Conservation (phyloP, 2,888 invertebrate species). For the Teleiodes luculella region DNA sequence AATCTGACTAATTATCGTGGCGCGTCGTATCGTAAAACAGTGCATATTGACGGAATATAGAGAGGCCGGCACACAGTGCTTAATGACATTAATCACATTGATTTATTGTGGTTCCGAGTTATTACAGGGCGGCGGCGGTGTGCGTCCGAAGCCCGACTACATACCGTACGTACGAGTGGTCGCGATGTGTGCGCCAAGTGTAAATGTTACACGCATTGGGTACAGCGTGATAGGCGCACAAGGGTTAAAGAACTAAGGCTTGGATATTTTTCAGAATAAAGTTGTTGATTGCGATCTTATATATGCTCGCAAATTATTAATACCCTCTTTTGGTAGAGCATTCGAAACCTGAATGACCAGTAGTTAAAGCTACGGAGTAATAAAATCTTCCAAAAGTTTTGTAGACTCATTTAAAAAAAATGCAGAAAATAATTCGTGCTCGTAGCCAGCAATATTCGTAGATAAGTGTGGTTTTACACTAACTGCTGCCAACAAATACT, state of each 20-base stretch:
- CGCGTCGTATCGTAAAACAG: conserved; percentile 77
- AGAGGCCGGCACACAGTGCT: conserved; percentile 79
- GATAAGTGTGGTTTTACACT: no score
- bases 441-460: background rate
- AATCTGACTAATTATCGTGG: conserved; percentile 78
- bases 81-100: conserved; percentile 80
- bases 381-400: no score
- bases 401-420: background rate
- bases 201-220: conserved; percentile 56
- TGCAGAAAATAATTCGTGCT: background rate
- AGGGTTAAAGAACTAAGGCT: background rate
- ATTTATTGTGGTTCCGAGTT: conserved; percentile 80
- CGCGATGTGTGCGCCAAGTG: conserved; percentile 59
- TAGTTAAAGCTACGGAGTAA: no score
- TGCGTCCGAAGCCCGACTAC: conserved; percentile 46
- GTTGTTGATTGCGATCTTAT: no score
- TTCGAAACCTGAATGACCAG: no score
- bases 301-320: no score
- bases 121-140: conserved; percentile 68
- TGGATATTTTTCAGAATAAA: background rate
- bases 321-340: no score
- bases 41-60: conserved; percentile 80
- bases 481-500: no score
- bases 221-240: conserved; percentile 53
- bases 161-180: conserved; percentile 30